A percentile compares a stretch with the other conserved stretches of the same genome.
These are phyloP conservation scores for Crematogaster levior DNA, from an alignment of 2,888 invertebrate genomes.

Conservation along the genomic window DNA sequence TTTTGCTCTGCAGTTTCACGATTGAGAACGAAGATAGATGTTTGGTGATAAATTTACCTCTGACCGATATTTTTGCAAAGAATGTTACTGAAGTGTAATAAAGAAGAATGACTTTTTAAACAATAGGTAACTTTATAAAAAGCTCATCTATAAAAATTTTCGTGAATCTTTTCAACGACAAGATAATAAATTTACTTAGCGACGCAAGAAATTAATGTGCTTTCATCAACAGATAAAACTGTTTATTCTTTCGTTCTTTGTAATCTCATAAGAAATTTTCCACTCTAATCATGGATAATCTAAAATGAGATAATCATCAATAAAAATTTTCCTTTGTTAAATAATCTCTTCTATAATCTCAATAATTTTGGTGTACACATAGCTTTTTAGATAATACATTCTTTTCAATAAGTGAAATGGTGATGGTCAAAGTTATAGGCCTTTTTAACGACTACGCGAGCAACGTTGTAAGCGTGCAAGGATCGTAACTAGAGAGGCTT, in stretches of 20 bases:
- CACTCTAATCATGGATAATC: background rate
- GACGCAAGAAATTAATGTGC: constrained; percentile 13
- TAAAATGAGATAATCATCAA: background rate
- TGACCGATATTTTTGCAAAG: constrained; percentile 46
- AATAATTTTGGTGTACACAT: background rate
- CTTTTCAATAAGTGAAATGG: background rate
- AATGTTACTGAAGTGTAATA: constrained; percentile 60
- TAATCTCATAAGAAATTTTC: background rate
- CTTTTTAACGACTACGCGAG: constrained; percentile 29
- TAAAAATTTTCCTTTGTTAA: background rate
- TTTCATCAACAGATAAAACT: constrained; percentile 19
- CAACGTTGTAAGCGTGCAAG: constrained; percentile 34
- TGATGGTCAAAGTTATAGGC: background rate
- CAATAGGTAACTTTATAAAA: constrained; percentile 27
- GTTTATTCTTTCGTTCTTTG: background rate
- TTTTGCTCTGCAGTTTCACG: constrained; percentile 21
- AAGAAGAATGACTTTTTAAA: constrained; percentile 40
- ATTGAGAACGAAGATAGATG: constrained; percentile 40
- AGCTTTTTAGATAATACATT: background rate
- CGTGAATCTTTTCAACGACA: background rate
- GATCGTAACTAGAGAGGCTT: constrained; percentile 44
- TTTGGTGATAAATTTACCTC: constrained; percentile 45
- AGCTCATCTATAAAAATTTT: constrained; percentile 29
- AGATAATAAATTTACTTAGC: constrained; percentile 31
- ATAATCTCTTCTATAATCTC: background rate